Percentiles rank a stretch among this genome's conserved stretches.
phyloP scores from a whole-genome alignment of 64 coral and sea anemone species.

The Montipora efflorescens region DNA sequence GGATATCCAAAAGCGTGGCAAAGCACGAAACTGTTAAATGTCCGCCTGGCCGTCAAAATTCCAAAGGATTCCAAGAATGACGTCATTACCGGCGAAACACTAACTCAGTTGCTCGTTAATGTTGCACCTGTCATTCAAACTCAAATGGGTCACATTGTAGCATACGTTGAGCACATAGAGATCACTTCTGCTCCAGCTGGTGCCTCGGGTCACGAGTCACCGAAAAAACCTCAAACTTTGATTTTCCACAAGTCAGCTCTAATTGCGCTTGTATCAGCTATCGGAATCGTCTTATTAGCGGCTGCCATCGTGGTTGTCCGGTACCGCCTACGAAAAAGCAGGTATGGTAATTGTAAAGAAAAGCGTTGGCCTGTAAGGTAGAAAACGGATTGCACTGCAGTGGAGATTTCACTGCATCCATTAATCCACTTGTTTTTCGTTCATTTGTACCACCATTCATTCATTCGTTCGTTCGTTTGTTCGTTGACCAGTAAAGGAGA shows the following conservation, averaged over 20 bases:
- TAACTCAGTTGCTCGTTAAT: background rate
- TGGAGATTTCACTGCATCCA: no score
- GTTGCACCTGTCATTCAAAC: constrained; percentile 4
- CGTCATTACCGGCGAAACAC: background rate
- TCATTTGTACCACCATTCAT: no score
- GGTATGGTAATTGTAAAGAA: background rate
- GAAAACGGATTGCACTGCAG: no score
- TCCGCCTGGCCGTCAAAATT: background rate
- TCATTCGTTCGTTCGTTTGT: no score
- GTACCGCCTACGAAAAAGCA: background rate
- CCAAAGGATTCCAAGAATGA: background rate
- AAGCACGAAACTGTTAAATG: constrained; percentile 6
- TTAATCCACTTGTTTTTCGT: no score
- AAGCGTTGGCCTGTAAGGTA: no score
- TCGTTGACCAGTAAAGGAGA: no score
- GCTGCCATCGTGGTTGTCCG: background rate
- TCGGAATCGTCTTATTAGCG: background rate
- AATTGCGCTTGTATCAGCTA: background rate
- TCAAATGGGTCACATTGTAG: background rate
- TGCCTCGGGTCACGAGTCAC: background rate
- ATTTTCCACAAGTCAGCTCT: background rate
- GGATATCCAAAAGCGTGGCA: constrained; percentile 9
- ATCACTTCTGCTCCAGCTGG: background rate
- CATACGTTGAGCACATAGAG: background rate
- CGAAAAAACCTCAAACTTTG: background rate